Conservation (phyloP, 2,888 invertebrate species). For the Drosophila longiperda region DNA sequence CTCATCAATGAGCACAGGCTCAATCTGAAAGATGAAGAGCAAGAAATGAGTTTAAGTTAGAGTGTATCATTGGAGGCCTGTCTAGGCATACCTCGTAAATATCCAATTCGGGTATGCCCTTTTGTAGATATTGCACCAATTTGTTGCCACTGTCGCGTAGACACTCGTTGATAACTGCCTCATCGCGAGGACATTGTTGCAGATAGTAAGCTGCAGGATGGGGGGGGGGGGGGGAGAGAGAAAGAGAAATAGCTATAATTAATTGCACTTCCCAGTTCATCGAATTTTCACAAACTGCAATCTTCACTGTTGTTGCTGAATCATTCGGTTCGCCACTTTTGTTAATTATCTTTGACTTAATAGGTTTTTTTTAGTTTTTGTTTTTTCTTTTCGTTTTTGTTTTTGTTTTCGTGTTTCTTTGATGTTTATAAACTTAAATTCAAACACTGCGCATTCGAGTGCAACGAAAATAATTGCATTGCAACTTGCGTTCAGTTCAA, state of each 20-base stretch:
- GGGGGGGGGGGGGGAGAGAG: not conserved
- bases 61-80: not conserved
- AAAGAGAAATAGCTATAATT: not conserved
- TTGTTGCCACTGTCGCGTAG: slow-evolving; percentile 90
- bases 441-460: slow-evolving; percentile 49
- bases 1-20: slow-evolving; percentile 93
- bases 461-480: slow-evolving; percentile 53
- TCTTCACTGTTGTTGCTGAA: slow-evolving; percentile 5
- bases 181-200: slow-evolving; percentile 89
- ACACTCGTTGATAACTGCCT: slow-evolving; percentile 90
- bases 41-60: no score
- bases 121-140: slow-evolving; percentile 89
- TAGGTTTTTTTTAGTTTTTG: slow-evolving; percentile 7
- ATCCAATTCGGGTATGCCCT: slow-evolving; percentile 91
- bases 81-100: slow-evolving; percentile 86
- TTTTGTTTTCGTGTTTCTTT: slow-evolving; percentile 6
- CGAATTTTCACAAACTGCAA: slow-evolving; percentile 27
- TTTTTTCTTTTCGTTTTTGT: slow-evolving; percentile 6
- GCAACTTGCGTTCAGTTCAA: slow-evolving; percentile 43
- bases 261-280: slow-evolving; percentile 46
- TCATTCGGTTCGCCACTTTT: slow-evolving; percentile 27
- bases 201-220: slow-evolving; percentile 88
- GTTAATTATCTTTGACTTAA: slow-evolving; percentile 14
- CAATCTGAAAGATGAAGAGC: slow-evolving; percentile 86
- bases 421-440: slow-evolving; percentile 10